Conservation (phyloP, 2,888 invertebrate species). For the Acrobasis suavella region DNA sequence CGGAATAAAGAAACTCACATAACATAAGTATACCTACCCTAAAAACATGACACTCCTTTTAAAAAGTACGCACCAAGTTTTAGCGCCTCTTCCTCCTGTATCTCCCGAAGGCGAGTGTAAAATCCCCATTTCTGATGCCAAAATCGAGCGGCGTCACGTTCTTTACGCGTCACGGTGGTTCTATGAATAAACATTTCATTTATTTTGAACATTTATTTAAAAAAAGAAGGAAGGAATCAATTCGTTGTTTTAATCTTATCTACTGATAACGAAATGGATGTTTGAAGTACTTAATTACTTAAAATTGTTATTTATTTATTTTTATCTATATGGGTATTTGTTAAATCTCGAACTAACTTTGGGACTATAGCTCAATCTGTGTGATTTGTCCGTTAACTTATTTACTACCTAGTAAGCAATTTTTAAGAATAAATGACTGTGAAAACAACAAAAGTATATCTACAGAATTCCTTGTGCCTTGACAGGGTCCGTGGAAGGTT, state of each 20-base stretch:
- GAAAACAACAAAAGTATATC: slow-evolving; percentile 28
- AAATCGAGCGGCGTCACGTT: slow-evolving; percentile 58
- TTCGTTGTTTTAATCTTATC: no score
- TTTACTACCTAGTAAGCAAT: no score
- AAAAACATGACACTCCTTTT: not conserved
- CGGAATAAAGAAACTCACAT: no score
- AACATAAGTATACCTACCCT: no score
- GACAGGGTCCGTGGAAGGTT: slow-evolving; percentile 67
- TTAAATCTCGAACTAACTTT: no score
- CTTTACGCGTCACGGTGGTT: slow-evolving; percentile 59
- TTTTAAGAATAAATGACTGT: no score
- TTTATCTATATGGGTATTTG: no score
- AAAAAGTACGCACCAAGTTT: slow-evolving; percentile 51
- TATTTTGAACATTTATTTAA: not conserved
- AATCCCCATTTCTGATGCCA: slow-evolving; percentile 73
- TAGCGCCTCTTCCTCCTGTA: slow-evolving; percentile 69
- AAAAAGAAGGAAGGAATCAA: not conserved
- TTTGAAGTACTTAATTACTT: no score
- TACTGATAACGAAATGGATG: no score
- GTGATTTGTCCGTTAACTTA: no score
- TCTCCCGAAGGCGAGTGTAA: slow-evolving; percentile 56
- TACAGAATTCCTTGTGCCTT: slow-evolving; percentile 76
- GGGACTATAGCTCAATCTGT: no score
- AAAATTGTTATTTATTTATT: no score
- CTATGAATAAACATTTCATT: slow-evolving; percentile 38